Percentiles rank a stretch among this genome's conserved stretches.
Evolutionary conservation across 2,888 invertebrate species (phyloP).

Genomic region (Seira sanloemensis): DNA sequence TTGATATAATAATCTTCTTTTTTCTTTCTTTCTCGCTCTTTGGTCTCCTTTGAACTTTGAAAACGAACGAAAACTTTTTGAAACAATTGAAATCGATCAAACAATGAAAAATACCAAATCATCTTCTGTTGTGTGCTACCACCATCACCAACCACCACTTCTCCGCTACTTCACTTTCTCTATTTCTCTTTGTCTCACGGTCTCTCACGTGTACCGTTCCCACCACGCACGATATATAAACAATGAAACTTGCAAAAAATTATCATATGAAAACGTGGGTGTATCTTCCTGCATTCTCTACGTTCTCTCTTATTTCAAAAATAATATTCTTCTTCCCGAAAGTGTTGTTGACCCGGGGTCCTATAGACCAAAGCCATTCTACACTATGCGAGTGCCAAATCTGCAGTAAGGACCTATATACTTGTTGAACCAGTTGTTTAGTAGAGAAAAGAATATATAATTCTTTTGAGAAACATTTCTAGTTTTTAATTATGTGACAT

Average conservation of each 20-base stretch:
- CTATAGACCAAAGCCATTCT: constrained; percentile 67
- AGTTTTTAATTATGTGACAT: constrained; percentile 24
- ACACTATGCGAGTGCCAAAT: constrained; percentile 71
- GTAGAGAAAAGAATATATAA: constrained; percentile 35
- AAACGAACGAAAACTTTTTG: background rate
- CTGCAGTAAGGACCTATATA: constrained; percentile 71
- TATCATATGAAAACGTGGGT: constrained; percentile 40
- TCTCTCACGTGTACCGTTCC: constrained; percentile 46
- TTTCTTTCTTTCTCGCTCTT: constrained; percentile 35
- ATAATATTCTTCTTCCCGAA: constrained; percentile 44
- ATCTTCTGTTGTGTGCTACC: constrained; percentile 54
- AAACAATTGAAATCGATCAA: background rate
- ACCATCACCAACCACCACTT: constrained; percentile 31
- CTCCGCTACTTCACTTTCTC: constrained; percentile 50
- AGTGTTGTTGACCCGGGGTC: constrained; percentile 50
- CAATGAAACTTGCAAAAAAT: constrained; percentile 34
- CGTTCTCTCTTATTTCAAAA: constrained; percentile 18
- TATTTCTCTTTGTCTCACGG: constrained; percentile 43
- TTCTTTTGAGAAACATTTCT: constrained; percentile 12
- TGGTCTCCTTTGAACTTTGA: constrained; percentile 21
- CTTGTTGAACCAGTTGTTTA: constrained; percentile 39
- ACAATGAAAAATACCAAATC: constrained; percentile 41
- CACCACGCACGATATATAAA: constrained; percentile 40
- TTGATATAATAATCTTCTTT: background rate
- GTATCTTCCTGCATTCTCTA: background rate